Conservation (phyloP, 2,797 vertebrate species). For the Borostomias antarcticus region DNA sequence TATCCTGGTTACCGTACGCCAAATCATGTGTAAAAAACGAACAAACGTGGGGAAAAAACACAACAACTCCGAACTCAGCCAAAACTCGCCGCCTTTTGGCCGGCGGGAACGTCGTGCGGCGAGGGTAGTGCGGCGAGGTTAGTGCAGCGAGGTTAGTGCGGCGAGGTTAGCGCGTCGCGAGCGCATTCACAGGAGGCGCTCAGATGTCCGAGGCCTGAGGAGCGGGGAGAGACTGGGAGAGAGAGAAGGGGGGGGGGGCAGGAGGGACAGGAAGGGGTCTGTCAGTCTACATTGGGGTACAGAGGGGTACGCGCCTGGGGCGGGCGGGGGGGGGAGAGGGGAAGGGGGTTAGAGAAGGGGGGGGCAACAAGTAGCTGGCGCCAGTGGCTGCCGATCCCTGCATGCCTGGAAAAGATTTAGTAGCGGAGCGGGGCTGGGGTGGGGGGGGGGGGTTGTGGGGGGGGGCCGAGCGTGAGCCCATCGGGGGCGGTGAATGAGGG, state of each 20-base stretch:
- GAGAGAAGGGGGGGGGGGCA: neutral
- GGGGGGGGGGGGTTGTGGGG: neutral
- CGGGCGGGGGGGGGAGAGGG: neutral
- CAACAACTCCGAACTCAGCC: no score
- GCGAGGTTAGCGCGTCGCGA: no score
- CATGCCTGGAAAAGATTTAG: conserved; percentile 74
- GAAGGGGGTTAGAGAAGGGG: conserved; percentile 33
- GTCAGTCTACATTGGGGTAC: neutral
- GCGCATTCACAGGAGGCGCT: no score
- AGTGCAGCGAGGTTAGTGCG: no score
- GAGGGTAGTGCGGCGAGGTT: no score
- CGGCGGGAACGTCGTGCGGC: no score
- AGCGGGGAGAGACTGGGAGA: neutral
- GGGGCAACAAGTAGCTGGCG: conserved; percentile 67
- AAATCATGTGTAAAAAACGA: no score
- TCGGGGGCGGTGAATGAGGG: conserved; percentile 68
- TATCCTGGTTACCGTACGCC: no score
- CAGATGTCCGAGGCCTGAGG: neutral
- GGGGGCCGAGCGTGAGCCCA: neutral
- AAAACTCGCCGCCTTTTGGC: no score
- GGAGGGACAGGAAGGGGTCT: neutral
- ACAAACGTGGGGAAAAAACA: no score
- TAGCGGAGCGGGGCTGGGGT: conserved; percentile 61
- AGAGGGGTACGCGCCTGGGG: conserved; percentile 4
- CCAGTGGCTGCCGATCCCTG: conserved; percentile 67